Percentiles rank a stretch among this genome's conserved stretches.
phyloP scores from a whole-genome alignment of 2,797 vertebrate species.

The Diplodus puntazzo region DNA sequence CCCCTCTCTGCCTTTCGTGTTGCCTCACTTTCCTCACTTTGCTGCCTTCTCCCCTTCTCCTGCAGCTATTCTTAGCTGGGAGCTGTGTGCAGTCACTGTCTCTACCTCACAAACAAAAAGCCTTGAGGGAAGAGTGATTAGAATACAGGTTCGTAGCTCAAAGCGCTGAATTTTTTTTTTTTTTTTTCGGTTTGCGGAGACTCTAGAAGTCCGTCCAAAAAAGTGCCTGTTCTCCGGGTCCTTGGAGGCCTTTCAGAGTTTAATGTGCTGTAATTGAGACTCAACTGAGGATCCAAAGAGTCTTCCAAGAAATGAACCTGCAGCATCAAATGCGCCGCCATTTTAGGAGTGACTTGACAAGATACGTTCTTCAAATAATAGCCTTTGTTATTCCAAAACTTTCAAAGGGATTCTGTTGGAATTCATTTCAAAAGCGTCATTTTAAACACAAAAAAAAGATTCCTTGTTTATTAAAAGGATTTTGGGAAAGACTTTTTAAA shows the following conservation, averaged over 20 bases:
- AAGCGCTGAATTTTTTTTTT: conserved; percentile 59
- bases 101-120: conserved; percentile 75
- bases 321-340: conserved; percentile 27
- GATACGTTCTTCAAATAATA: conserved; percentile 21
- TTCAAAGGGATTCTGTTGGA: conserved; percentile 11
- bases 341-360: conserved; percentile 37
- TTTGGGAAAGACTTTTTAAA: not conserved
- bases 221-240: conserved; percentile 40
- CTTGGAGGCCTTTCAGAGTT: conserved; percentile 70
- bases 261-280: conserved; percentile 66
- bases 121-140: conserved; percentile 63
- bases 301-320: conserved; percentile 57
- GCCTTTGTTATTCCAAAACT: conserved; percentile 14
- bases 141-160: conserved; percentile 70
- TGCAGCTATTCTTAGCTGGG: conserved; percentile 78
- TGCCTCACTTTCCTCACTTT: conserved; percentile 60
- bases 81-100: conserved; percentile 76
- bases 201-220: conserved; percentile 72
- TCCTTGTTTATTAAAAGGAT: not conserved
- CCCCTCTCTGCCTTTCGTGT: conserved; percentile 40
- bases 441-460: not conserved
- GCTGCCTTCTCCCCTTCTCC: conserved; percentile 58
- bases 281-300: conserved; percentile 50
- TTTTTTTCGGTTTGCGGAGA: conserved; percentile 32
- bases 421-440: not conserved